A percentile compares a stretch with the other conserved stretches of the same genome.
phyloP scores from a whole-genome alignment of 1,140 invertebrate genomes.

The Drosophila burlai region DNA sequence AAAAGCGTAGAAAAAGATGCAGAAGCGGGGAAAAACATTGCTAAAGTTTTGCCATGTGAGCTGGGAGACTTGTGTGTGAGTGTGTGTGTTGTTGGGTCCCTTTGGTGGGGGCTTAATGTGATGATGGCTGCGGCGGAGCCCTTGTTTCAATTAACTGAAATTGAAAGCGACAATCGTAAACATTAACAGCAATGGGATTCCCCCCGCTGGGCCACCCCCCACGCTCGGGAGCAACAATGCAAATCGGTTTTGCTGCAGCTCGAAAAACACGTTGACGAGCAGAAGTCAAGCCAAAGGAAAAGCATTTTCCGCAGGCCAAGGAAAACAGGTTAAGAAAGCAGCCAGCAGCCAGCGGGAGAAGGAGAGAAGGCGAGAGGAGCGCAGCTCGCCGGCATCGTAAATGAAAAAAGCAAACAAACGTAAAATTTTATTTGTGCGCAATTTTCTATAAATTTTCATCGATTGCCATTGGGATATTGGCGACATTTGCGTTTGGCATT shows the following conservation, averaged over 20 bases:
- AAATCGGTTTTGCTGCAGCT: conserved; percentile 65
- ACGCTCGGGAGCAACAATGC: conserved; percentile 54
- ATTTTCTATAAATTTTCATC: conserved; percentile 84
- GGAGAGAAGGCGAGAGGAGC: neutral
- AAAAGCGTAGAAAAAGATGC: conserved; percentile 16
- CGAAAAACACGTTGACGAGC: conserved; percentile 57
- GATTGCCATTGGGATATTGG: conserved; percentile 81
- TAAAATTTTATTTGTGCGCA: conserved; percentile 84
- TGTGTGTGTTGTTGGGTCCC: conserved; percentile 3
- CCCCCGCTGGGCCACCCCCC: conserved; percentile 10
- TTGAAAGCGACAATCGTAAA: conserved; percentile 80
- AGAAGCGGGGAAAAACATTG: conserved; percentile 11
- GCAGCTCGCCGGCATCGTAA: conserved; percentile 58
- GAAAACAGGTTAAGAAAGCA: conserved; percentile 52
- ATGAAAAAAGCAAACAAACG: conserved; percentile 83
- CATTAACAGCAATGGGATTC: conserved; percentile 65
- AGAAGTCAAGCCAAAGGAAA: conserved; percentile 65
- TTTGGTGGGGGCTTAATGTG: conserved; percentile 33
- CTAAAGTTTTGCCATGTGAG: conserved; percentile 27
- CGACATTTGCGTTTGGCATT: conserved; percentile 84
- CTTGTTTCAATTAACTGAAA: conserved; percentile 79
- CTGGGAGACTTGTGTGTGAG: neutral
- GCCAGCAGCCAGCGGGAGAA: conserved; percentile 1
- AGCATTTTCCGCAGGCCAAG: conserved; percentile 60
- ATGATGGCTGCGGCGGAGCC: conserved; percentile 12